Base-by-base conservation (phyloP, 2,888 invertebrate genomes). In the Mythimna lalbum region DNA sequence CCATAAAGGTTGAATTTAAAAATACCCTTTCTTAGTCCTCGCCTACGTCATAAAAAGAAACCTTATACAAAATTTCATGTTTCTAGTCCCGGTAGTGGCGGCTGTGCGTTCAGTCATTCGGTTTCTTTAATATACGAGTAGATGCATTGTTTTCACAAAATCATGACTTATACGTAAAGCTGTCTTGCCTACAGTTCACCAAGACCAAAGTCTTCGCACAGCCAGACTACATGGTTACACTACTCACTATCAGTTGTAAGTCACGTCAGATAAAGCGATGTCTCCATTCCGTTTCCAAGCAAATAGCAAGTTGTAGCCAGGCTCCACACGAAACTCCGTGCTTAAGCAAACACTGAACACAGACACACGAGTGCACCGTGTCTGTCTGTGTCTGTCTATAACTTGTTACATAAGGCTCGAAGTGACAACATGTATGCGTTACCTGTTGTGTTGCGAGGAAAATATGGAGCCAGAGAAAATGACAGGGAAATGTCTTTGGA, bases 201-300 rank as follows among this genome's bases (percentile, higher is more conserved):
- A n/a, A 55, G 31, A 33, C 14, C 36, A 17, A 36, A 14, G 21
- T 43, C 36, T 50, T 14, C 4, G 17, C 12, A 17, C 1, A n/a
- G 12, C 6, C 43, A 47, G 43, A 19, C 27, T 36, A 47, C 63
- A 52, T 85, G 76, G 85, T 47, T n/a, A 66, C 74, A 39, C n/a
- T 63, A 78, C 53, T 47, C 65, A 33, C 63, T 78, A 85, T 85
- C 86, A 75, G 76, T 59, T 68, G 62, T 75, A 73, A 83, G 75
- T 73, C 74, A 79, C 68, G 75, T 73, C 70, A 69, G 78, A 85
- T 81, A 84, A 78, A 76, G 76, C 66, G 52, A 71, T 68, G 76
- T 77, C 68, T 79, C 60, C 73, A 65, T 63, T 69, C 69, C 80
- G 55, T 39, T 59, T 64, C 66, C 50, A 69, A 78, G 63, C 78